Conservation (phyloP, 2,113 vertebrate species). For the Papio anubis region DNA sequence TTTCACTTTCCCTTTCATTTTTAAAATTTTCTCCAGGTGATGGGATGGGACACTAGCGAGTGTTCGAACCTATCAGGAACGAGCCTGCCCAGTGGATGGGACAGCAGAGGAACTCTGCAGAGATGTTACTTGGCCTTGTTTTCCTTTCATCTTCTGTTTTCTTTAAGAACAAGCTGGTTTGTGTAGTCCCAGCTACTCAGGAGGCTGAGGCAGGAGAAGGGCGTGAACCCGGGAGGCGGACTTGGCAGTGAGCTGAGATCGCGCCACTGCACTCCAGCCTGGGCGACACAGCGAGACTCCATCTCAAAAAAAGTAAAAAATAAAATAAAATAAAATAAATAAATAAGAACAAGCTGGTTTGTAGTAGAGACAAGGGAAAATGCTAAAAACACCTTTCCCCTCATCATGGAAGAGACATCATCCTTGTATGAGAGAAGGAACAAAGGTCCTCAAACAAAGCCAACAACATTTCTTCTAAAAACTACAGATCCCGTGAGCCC, state of each 20-base stretch:
- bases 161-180: neutral
- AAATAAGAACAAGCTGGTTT: neutral
- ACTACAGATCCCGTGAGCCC: neutral
- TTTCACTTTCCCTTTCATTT: neutral
- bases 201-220: no score
- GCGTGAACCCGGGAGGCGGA: no score
- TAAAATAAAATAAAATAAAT: no score
- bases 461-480: neutral
- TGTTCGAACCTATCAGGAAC: fast-evolving
- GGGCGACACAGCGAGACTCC: no score
- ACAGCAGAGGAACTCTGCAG: neutral
- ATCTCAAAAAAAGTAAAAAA: no score
- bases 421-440: neutral
- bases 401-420: neutral
- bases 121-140: neutral
- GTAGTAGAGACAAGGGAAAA: neutral
- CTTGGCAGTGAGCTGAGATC: no score
- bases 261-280: no score
- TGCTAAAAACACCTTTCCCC: neutral
- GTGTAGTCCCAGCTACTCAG: no score
- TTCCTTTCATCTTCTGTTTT: neutral
- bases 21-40: neutral
- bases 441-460: neutral
- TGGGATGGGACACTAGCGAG: neutral
- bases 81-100: neutral